Base-by-base conservation (phyloP, 2,888 invertebrate species). In the Serrognathus titanus region DNA sequence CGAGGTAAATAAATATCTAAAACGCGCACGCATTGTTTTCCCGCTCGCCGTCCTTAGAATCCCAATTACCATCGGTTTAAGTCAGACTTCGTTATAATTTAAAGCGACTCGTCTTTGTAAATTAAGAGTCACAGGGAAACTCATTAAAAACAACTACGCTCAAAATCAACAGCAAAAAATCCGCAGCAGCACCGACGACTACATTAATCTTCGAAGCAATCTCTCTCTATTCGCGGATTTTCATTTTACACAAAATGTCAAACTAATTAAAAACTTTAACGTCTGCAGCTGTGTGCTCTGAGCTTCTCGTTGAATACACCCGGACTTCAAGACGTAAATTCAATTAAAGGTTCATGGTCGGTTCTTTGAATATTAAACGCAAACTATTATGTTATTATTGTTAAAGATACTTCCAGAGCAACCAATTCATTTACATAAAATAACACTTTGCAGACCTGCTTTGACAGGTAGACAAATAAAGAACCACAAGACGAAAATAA, bases 181-280 rank as follows among this genome's bases (percentile, higher is more conserved):
- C 50, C 48, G 10, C 43, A 13, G 10, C 43, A 13, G 43, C 53
- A 40, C 48, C 48, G 55, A 31, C 24, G 24, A 55, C 58, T 57
- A 54, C 53, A 53, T 50, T 54, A 57, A 57, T 54, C 57, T 58
- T 51, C 48, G 43, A 41, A 39, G 48, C 48, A 58, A 58, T 58
- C 58, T 54, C 24, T 31, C 24, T 31, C 41, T 31, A 53, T 50
- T 57, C 45, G 31, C 43, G 46, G 46, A 57, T 57, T 51, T 60
- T 57, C 51, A 57, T 51, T 59, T 45, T 36, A 35, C 48, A 54
- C 53, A 60, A 60, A 60, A 57, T 60, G 59, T 57, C 57, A 57
- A 57, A 60, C 60, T 60, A 60, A 60, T 60, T 60, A 60, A 60
- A 60, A 60, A 43, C 57, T 60, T 60, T 43, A 16, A 43, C 48